phyloP scores from a whole-genome alignment of 2,888 invertebrate genomes.

The Apodemia hepburni region DNA sequence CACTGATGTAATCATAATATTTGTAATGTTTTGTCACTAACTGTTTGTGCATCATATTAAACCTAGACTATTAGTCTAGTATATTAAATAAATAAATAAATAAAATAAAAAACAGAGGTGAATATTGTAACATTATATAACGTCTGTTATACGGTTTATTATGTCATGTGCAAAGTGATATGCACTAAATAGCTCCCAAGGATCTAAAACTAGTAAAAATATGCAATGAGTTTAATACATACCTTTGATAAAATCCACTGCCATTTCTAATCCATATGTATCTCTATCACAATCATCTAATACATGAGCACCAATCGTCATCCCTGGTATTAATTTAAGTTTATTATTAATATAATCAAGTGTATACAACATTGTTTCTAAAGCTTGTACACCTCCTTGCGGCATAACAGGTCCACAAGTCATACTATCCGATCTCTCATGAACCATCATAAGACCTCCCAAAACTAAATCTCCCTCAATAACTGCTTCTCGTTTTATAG shows the following conservation, averaged over 20 bases:
- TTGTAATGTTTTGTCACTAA: too few species aligned
- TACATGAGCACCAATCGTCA: conserved; percentile 90
- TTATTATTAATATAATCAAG: conserved; percentile 86
- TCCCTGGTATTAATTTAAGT: conserved; percentile 83
- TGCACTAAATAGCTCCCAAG: too few species aligned
- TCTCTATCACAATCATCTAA: conserved; percentile 96
- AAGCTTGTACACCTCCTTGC: conserved; percentile 91
- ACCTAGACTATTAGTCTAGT: too few species aligned
- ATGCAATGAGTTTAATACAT: not conserved
- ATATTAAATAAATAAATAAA: too few species aligned
- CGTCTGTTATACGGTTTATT: too few species aligned
- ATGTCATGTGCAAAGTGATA: too few species aligned
- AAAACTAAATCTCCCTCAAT: not conserved
- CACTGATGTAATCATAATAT: too few species aligned
- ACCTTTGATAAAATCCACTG: conserved; percentile 96
- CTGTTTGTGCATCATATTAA: too few species aligned
- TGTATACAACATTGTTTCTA: conserved; percentile 94
- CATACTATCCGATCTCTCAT: conserved; percentile 6
- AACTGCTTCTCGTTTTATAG: not conserved
- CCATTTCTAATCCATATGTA: conserved; percentile 95
- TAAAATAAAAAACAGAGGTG: too few species aligned
- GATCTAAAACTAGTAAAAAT: too few species aligned
- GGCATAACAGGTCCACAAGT: conserved; percentile 93
- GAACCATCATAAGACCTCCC: conserved; percentile 5
- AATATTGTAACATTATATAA: too few species aligned